Evolutionary conservation across 2,888 invertebrate species (phyloP).

Genomic region (Melieria picta): DNA sequence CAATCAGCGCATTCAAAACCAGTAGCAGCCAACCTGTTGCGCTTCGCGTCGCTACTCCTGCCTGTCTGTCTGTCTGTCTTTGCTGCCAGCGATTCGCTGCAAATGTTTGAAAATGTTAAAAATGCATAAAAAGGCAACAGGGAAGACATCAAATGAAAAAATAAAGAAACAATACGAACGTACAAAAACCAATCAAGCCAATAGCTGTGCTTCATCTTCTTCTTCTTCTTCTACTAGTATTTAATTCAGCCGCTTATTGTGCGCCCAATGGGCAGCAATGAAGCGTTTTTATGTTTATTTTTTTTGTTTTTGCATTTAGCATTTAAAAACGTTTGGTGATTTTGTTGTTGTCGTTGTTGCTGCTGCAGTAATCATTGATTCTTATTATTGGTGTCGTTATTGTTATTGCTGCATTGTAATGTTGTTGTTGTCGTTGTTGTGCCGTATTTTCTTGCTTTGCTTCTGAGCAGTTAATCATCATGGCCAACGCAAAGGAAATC

Average conservation of each 20-base stretch:
- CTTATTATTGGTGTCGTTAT: too few relatives aligned
- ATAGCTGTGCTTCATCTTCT: background rate
- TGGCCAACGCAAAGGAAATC: background rate
- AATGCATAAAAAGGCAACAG: slow-evolving; percentile 16
- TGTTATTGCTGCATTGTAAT: background rate
- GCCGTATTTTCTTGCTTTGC: background rate
- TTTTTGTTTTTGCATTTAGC: slow-evolving; percentile 5
- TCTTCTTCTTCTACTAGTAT: background rate
- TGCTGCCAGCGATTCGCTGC: background rate
- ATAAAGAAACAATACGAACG: background rate
- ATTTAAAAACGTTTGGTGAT: background rate
- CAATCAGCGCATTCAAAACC: slow-evolving; percentile 30
- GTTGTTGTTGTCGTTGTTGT: background rate
- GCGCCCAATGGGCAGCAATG: background rate
- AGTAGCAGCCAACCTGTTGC: slow-evolving; percentile 31
- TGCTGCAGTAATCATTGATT: too few relatives aligned
- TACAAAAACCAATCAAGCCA: background rate
- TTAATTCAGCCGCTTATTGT: background rate
- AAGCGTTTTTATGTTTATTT: background rate
- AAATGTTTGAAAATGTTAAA: background rate
- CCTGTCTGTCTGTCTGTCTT: background rate
- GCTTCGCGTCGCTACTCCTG: background rate
- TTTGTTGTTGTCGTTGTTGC: too few relatives aligned
- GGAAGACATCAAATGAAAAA: background rate
- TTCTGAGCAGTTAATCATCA: background rate